Evolutionary conservation across 2,113 vertebrate genomes (phyloP).

Genomic region (Empidonax traillii): DNA sequence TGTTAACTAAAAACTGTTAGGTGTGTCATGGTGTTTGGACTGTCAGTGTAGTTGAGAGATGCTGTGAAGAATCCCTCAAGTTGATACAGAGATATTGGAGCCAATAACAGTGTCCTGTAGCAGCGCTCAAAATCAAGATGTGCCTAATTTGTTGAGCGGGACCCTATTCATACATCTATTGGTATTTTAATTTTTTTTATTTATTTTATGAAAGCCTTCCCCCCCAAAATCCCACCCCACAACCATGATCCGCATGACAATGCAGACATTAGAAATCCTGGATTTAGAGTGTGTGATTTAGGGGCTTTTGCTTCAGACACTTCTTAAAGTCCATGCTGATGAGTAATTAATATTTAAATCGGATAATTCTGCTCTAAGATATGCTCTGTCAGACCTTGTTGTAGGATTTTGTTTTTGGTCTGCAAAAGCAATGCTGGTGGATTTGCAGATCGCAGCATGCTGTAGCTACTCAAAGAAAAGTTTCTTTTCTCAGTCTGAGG

Average conservation of each 20-base stretch:
- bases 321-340: not conserved
- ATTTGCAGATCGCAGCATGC: not conserved
- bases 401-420: not conserved
- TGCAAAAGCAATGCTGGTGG: not conserved
- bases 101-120: not conserved
- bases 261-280: not conserved
- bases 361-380: not conserved
- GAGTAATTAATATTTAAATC: slow-evolving; percentile 49
- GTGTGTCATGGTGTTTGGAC: not conserved
- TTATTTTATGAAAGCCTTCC: too few species aligned
- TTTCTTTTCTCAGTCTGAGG: not conserved
- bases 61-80: not conserved
- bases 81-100: not conserved
- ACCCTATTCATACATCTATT: not conserved
- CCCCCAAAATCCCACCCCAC: not conserved
- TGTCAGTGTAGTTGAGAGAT: not conserved
- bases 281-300: slow-evolving; percentile 13
- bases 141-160: not conserved
- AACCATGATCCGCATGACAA: not conserved
- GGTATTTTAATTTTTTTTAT: not conserved
- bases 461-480: not conserved
- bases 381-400: slow-evolving; percentile 16
- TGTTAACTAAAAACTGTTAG: not conserved
- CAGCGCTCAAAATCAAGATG: not conserved
- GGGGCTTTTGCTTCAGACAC: not conserved